phyloP scores from a whole-genome alignment of 2,797 vertebrate species.

The Bradypus variegatus region DNA sequence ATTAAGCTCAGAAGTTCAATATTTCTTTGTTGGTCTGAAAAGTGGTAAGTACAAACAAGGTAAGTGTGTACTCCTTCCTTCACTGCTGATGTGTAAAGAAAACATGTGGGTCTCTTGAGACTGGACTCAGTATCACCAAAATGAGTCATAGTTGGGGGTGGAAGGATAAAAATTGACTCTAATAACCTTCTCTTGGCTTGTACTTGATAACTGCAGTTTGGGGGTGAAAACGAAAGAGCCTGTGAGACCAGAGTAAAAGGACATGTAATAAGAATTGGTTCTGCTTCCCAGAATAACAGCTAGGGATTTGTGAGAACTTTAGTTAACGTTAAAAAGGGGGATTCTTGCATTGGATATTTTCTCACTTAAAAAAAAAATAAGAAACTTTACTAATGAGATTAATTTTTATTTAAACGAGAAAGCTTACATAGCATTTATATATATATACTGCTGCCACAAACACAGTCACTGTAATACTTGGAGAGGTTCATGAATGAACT shows the following conservation, averaged over 20 bases:
- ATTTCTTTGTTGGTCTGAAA: constrained; percentile 17
- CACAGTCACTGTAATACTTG: not conserved
- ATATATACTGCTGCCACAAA: not conserved
- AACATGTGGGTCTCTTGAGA: not conserved
- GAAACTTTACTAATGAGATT: not conserved
- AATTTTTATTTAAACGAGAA: not conserved
- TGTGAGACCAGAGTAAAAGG: not conserved
- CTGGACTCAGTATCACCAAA: not conserved
- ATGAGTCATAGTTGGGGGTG: not conserved
- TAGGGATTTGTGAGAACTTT: not conserved
- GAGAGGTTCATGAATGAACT: not conserved
- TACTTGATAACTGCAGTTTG: not conserved
- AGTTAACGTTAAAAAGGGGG: not conserved
- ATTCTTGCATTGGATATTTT: not conserved
- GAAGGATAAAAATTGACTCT: not conserved
- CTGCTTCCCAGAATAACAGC: not conserved
- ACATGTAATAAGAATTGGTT: not conserved
- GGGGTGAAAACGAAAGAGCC: not conserved
- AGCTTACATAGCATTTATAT: not conserved
- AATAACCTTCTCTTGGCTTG: not conserved
- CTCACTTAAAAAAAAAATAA: not conserved
- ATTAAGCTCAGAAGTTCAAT: not conserved
- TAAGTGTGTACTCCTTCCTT: not conserved
- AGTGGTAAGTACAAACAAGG: not conserved
- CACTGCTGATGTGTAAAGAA: not conserved